A percentile compares a stretch with the other conserved stretches of the same genome.
Evolutionary conservation across 2,113 vertebrate genomes (phyloP).

Genomic region (Sarotherodon lohbergeri): DNA sequence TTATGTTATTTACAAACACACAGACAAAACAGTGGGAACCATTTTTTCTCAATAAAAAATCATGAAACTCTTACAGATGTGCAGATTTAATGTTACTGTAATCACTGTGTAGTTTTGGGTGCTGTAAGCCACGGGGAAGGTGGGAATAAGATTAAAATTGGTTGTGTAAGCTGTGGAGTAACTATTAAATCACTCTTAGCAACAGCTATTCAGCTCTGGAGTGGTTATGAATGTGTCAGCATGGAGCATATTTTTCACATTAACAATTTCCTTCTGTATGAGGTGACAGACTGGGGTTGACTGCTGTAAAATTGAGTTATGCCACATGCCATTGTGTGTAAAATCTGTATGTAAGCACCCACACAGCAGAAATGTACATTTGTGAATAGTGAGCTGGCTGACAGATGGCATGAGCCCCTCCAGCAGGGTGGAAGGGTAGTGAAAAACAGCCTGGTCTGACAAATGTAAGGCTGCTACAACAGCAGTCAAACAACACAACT

Average conservation of each 20-base stretch:
- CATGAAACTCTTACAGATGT: constrained; percentile 4
- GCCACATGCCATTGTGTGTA: constrained; percentile 37
- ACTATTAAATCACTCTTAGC: constrained; percentile 37
- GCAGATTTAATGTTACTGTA: constrained; percentile 7
- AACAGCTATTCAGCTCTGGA: constrained; percentile 26
- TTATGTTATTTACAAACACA: neutral
- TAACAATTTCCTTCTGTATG: constrained; percentile 25
- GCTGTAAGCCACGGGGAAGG: neutral
- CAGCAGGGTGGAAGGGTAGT: neutral
- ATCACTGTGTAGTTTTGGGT: neutral
- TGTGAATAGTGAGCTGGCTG: constrained; percentile 29
- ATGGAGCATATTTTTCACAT: constrained; percentile 35
- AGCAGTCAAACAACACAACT: neutral
- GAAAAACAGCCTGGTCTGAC: neutral
- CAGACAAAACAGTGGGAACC: neutral
- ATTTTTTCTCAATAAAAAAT: neutral
- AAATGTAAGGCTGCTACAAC: neutral
- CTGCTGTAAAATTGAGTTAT: constrained; percentile 55
- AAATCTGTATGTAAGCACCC: constrained; percentile 39
- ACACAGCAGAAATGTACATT: constrained; percentile 37
- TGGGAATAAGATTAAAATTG: neutral
- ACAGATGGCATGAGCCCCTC: constrained; percentile 5
- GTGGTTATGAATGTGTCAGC: constrained; percentile 44
- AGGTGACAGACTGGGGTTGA: constrained; percentile 43
- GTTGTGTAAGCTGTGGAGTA: constrained; percentile 9